Conservation (phyloP, 2,113 vertebrate species). For the Cervus canadensis region DNA sequence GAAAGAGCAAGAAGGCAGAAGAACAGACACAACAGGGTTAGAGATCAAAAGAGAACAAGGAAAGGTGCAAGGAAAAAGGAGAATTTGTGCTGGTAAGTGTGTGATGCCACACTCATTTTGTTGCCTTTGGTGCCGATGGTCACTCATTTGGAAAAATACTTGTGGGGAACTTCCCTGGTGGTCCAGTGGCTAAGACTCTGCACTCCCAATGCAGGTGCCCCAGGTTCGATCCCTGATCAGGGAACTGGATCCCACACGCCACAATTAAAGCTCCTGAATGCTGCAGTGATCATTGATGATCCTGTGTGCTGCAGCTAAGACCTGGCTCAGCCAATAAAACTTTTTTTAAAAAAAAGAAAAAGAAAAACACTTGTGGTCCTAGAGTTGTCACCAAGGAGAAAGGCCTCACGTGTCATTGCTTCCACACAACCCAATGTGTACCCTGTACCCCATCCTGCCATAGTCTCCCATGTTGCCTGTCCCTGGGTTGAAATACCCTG, state of each 20-base stretch:
- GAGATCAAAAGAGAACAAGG: neutral
- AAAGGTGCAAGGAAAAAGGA: neutral
- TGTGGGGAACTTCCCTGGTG: neutral
- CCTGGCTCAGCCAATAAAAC: neutral
- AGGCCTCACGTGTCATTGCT: neutral
- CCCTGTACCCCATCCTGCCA: neutral
- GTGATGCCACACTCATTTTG: no score
- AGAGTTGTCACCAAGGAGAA: neutral
- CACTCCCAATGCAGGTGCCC: neutral
- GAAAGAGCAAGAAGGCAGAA: neutral
- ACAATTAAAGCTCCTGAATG: neutral
- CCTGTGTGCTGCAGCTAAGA: neutral
- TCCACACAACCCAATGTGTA: rapidly evolving
- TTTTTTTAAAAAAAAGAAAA: neutral
- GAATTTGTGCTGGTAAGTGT: neutral
- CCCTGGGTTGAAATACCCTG: neutral
- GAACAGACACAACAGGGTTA: neutral
- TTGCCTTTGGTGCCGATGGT: neutral
- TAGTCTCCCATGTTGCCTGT: neutral
- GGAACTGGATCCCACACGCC: neutral
- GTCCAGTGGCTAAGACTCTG: neutral
- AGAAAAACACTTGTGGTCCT: neutral
- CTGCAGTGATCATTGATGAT: neutral
- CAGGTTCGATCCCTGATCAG: neutral
- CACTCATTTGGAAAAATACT: neutral